Conservation (phyloP, 1,140 invertebrate species). For the Camponotus vicinus region DNA sequence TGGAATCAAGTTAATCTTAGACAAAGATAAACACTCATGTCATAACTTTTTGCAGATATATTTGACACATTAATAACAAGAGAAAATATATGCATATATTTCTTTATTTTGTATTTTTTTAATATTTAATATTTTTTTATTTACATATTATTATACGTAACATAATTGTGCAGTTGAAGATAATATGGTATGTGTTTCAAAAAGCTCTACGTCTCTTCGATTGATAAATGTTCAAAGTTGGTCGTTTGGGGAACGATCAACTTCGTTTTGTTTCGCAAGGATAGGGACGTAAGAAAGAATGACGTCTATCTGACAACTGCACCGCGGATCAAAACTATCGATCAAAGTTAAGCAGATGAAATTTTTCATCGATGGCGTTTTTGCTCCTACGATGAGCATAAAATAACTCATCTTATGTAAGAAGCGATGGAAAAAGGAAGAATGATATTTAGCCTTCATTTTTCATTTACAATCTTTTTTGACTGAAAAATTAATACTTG, state of each 20-base stretch:
- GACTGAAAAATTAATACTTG: neutral
- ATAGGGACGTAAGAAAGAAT: slow-evolving; percentile 59
- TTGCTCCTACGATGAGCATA: slow-evolving; percentile 35
- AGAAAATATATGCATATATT: neutral
- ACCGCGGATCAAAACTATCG: slow-evolving; percentile 49
- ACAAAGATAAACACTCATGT: no score
- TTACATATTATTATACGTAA: neutral
- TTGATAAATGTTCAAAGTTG: slow-evolving; percentile 11
- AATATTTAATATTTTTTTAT: neutral
- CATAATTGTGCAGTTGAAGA: neutral
- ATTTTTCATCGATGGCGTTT: slow-evolving; percentile 63
- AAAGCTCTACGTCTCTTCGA: slow-evolving; percentile 14
- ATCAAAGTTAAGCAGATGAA: slow-evolving; percentile 69
- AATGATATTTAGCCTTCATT: neutral
- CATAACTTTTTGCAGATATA: no score
- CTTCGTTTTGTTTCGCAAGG: slow-evolving; percentile 48
- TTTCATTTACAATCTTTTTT: neutral
- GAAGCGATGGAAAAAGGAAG: neutral
- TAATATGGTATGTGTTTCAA: neutral
- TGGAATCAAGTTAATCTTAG: no score
- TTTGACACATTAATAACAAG: no score
- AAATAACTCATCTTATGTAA: neutral
- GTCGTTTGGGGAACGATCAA: slow-evolving; percentile 33
- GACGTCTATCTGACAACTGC: slow-evolving; percentile 53
- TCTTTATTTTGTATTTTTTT: neutral